phyloP scores from a whole-genome alignment of 2,888 invertebrate genomes.

The Eumerus sabulonum region DNA sequence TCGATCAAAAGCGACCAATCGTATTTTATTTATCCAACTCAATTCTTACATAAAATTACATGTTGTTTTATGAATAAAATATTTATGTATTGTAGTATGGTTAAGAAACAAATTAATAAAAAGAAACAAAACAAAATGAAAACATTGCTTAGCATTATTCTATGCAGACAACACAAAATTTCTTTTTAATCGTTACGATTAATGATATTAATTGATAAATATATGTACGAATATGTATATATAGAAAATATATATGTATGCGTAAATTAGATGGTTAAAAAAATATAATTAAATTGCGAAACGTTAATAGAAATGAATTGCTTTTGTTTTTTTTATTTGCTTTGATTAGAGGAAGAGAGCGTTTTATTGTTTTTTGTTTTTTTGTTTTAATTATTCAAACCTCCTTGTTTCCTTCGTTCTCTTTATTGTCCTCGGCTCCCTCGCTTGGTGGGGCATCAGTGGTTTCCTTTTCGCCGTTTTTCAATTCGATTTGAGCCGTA shows the following conservation, averaged over 20 bases:
- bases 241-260: conserved; percentile 44
- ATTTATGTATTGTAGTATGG: conserved; percentile 19
- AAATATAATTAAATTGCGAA: conserved; percentile 62
- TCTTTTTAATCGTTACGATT: conserved; percentile 45
- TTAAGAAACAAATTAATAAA: too few species aligned
- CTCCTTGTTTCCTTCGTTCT: conserved; percentile 72
- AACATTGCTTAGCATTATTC: conserved; percentile 63
- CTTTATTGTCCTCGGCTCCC: conserved; percentile 76
- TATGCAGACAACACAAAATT: conserved; percentile 57
- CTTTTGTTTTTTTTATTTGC: conserved; percentile 23
- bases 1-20: conserved; percentile 47
- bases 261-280: conserved; percentile 54
- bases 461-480: conserved; percentile 75
- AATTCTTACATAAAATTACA: conserved; percentile 53
- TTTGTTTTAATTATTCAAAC: conserved; percentile 70
- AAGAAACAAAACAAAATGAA: too few species aligned
- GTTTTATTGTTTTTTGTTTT: too few species aligned
- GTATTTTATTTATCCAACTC: conserved; percentile 54
- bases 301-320: conserved; percentile 22
- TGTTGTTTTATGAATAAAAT: conserved; percentile 30
- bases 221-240: conserved; percentile 51
- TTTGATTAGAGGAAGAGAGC: conserved; percentile 21
- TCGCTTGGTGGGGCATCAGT: conserved; percentile 77
- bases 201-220: conserved; percentile 55
- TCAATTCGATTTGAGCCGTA: conserved; percentile 79